Evolutionary conservation across 2,797 vertebrate species (phyloP), one percentile per base, ranked within the genome.

Genomic region (Hafferia zeledoni): DNA sequence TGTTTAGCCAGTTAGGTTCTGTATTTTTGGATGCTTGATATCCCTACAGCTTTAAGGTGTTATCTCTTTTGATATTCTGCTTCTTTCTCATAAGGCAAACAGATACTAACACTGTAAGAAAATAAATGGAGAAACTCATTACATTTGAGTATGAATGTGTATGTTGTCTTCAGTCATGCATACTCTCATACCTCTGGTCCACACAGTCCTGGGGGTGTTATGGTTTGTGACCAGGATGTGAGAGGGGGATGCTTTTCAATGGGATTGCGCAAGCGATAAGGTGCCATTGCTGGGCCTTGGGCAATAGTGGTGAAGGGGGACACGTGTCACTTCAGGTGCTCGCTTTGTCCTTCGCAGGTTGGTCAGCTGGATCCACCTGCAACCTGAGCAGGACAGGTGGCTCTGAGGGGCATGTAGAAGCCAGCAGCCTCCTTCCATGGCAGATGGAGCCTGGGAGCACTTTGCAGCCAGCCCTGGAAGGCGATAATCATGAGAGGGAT

Each of bases 401-500:
- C 44, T 71, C 41, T 6, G 16, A 74, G 78, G 57, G 37, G 24
- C 37, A 31, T 5, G 5, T 27, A 19, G 57, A 64, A 83, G 44
- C 72, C 8, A 1, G 61, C 46, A 67, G 75, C 35, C 43, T 79
- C 47, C 20, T 65, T 65, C 28, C 59, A 56, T 6, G 5, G 78
- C 79, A 89, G 76, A 49, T 0, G 0, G 77, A 95, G 59, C 94
- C 89, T 61, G 37, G 91, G 76, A 83, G 49, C 47, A 25, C 75
- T 90, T 70, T 87, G 83, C 91, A 91, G 77, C 27, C 64, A 81
- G 64, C 64, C 74, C 55, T 95, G 86, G 52, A 90, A 93, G 90
- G 79, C 3, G 0, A 50, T 88, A 81, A 94, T 96, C 92, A 94
- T 95, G 94, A 93, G 92, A 89, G 47, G 92, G 95, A 96, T 96